Conservation (phyloP, 1,140 invertebrate species). For the Orius laevigatus region DNA sequence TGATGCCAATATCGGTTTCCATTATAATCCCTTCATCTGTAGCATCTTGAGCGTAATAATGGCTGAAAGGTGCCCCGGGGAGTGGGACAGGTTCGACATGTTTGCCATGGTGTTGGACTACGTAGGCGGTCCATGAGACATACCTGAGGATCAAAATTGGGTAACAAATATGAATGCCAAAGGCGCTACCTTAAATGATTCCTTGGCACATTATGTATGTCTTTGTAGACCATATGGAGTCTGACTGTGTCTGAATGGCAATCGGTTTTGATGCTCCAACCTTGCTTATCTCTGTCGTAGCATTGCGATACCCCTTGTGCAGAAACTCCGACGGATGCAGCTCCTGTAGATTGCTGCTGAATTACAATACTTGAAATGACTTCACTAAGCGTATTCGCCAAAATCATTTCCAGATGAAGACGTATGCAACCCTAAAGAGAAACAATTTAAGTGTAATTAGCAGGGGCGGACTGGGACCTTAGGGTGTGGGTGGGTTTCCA, state of each 20-base stretch:
- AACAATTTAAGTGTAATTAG: too few relatives aligned
- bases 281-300: conserved; percentile 71
- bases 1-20: conserved; percentile 61
- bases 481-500: too few relatives aligned
- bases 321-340: conserved; percentile 20
- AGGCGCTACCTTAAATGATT: conserved; percentile 50
- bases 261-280: conserved; percentile 66
- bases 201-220: conserved; percentile 68
- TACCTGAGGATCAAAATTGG: conserved; percentile 33
- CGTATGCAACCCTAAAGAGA: conserved; percentile 34
- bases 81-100: conserved; percentile 43
- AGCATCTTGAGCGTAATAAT: conserved; percentile 71
- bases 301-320: conserved; percentile 43
- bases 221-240: conserved; percentile 65
- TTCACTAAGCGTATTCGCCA: conserved; percentile 58
- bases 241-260: conserved; percentile 61
- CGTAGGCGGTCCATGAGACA: conserved; percentile 63
- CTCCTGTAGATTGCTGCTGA: conserved; percentile 1
- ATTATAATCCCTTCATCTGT: conserved; percentile 70
- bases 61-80: conserved; percentile 56
- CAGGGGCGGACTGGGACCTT: too few relatives aligned
- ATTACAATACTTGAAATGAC: conserved; percentile 27
- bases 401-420: conserved; percentile 56
- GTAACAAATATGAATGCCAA: not conserved
- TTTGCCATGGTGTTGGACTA: conserved; percentile 36